These are phyloP conservation scores for Lacerta viridis DNA, from an alignment of 2,797 vertebrate species.

Conservation along the genomic window DNA sequence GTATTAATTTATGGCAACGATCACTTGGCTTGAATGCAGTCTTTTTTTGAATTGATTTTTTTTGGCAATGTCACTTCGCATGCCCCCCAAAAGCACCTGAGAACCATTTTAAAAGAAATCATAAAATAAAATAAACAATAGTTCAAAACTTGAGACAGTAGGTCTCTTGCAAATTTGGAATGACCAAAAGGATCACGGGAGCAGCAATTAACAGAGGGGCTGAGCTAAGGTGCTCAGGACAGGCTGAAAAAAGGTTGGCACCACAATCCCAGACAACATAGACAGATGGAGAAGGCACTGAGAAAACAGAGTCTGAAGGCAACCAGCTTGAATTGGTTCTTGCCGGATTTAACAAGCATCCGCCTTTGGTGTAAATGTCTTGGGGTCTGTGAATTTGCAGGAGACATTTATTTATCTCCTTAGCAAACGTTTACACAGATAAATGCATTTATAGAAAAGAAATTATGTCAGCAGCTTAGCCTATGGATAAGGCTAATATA, in stretches of 20 bases:
- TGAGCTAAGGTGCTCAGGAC: neutral
- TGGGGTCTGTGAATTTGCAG: neutral
- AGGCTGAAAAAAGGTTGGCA: neutral
- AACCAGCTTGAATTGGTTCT: neutral
- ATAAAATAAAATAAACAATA: no score
- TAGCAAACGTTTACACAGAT: neutral
- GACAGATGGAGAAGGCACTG: neutral
- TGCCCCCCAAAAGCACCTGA: no score
- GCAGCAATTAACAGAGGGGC: neutral
- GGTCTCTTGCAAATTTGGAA: neutral
- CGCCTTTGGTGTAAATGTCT: neutral
- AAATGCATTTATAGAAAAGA: neutral
- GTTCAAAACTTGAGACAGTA: neutral
- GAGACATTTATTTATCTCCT: neutral
- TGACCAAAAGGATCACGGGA: neutral
- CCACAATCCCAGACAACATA: neutral
- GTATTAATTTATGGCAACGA: neutral
- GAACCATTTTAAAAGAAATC: no score
- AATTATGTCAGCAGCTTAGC: neutral
- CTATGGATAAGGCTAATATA: constrained; percentile 1
- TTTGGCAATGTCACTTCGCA: no score
- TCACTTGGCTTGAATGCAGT: neutral
- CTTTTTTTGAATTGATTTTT: no score
- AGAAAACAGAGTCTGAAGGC: neutral
- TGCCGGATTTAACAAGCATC: neutral